Evolutionary conservation across 37 sponge, comb jelly and placozoan species (phyloP), one percentile per base, ranked within the genome.

Genomic region (Bolinopsis microptera): DNA sequence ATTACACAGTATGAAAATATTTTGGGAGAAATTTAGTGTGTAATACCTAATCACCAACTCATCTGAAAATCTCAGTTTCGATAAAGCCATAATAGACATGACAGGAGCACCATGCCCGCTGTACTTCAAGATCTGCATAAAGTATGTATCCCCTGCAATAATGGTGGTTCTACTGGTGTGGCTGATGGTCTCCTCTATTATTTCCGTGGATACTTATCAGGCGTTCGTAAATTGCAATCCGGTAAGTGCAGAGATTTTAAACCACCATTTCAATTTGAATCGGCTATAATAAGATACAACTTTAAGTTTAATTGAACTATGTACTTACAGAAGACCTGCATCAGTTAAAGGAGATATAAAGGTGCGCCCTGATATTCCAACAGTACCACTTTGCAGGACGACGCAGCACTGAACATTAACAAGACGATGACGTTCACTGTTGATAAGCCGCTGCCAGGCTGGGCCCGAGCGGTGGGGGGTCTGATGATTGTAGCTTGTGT

Each of bases 71-170:
- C 13, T 67, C 68, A 80, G 82, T 80, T 80, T 80, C 30, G 82
- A 80, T 36, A 8, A 3, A 9, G 82, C 82, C 3, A 34, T 80
- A 16, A 24, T 33, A 8, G 82, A 80, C 30, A 80, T 80, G 82
- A 80, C 82, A 16, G 82, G 82, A 36, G 82, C 82, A 1, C 82
- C 82, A 16, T 80, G 82, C 22, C 82, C 82, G 36, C 38, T 28
- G 38, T 80, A 80, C 82, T 80, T 80, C 82, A 80, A 80, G 82
- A 80, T 80, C 35, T 80, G 82, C 37, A 80, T 80, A 2, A 80
- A 80, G 82, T 80, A 36, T 34, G 37, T 80, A 1, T 80, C 82
- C 38, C 82, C 82, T 35, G 82, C 38, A 8, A 8, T 80, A 3
- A 80, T 80, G 82, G 32, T 80, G 32, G 35, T 80, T 30, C 82